These are phyloP conservation scores for Acanthosoma haemorrhoidale DNA, from an alignment of 2,888 invertebrate genomes.

Conservation along the genomic window DNA sequence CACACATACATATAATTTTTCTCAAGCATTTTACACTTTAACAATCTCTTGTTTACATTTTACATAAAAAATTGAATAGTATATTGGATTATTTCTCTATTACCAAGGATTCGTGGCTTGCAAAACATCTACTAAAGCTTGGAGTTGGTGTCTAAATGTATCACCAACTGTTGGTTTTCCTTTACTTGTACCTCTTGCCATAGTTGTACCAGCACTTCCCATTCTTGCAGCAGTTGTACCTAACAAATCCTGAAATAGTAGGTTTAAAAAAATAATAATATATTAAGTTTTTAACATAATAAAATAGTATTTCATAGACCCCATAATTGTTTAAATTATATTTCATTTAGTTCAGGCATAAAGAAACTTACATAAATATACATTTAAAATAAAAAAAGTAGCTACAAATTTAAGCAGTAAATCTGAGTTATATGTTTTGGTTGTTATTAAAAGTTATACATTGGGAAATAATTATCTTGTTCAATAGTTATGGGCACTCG, in stretches of 20 bases:
- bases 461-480: too few relatives aligned
- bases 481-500: too few relatives aligned
- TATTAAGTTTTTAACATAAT: background rate
- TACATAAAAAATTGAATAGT: too few relatives aligned
- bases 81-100: background rate
- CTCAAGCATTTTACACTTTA: too few relatives aligned
- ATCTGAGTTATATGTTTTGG: too few relatives aligned
- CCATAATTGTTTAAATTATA: background rate
- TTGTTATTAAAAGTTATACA: too few relatives aligned
- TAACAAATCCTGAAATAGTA: conserved; percentile 50
- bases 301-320: background rate
- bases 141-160: conserved; percentile 80
- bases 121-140: conserved; percentile 80
- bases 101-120: conserved; percentile 86
- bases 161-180: conserved; percentile 86
- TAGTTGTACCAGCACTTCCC: conserved; percentile 50
- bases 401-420: too few relatives aligned
- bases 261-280: background rate
- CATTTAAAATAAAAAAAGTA: too few relatives aligned
- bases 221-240: conserved; percentile 47
- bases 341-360: too few relatives aligned
- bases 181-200: conserved; percentile 79
- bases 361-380: too few relatives aligned
- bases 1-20: background rate
- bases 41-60: too few relatives aligned